Percentiles rank a stretch among this genome's conserved stretches.
Evolutionary conservation across 1,140 invertebrate species (phyloP).

Genomic region (Scaptomyza montana): DNA sequence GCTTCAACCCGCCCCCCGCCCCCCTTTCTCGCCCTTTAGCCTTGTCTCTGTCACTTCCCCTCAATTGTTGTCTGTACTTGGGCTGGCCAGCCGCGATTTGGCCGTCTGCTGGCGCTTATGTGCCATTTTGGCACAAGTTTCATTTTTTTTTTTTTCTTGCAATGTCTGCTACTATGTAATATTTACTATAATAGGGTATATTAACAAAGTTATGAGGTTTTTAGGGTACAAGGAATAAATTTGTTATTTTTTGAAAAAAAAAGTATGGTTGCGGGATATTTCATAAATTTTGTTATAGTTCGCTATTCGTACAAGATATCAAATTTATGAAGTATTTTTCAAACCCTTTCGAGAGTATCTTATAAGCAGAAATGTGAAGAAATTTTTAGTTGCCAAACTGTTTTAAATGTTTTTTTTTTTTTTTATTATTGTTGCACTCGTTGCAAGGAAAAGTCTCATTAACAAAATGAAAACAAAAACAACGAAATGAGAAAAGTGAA

Average conservation of each 20-base stretch:
- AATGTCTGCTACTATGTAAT: conserved; percentile 21
- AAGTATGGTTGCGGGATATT: too few species aligned
- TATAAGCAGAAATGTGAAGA: background rate
- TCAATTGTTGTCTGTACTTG: background rate
- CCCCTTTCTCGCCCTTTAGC: too few species aligned
- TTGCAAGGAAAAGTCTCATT: conserved; percentile 49
- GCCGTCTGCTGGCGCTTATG: conserved; percentile 49
- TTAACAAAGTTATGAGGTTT: background rate
- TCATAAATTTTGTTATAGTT: too few species aligned
- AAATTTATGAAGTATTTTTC: too few species aligned
- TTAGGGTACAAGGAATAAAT: too few species aligned
- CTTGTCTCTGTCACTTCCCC: background rate
- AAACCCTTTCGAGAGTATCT: too few species aligned
- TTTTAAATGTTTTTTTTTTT: background rate
- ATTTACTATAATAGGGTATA: conserved; percentile 6
- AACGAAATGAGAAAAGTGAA: conserved; percentile 41
- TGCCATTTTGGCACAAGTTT: conserved; percentile 70
- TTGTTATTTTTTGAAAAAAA: too few species aligned
- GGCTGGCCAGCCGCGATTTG: conserved; percentile 16
- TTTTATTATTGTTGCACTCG: conserved; percentile 10
- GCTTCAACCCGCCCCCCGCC: too few species aligned
- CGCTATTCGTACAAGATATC: too few species aligned
- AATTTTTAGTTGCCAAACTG: background rate
- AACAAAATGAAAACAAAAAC: conserved; percentile 60
- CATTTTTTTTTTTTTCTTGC: conserved; percentile 10